Evolutionary conservation across 2,113 vertebrate species (phyloP).

Genomic region (Crotalus helleri): DNA sequence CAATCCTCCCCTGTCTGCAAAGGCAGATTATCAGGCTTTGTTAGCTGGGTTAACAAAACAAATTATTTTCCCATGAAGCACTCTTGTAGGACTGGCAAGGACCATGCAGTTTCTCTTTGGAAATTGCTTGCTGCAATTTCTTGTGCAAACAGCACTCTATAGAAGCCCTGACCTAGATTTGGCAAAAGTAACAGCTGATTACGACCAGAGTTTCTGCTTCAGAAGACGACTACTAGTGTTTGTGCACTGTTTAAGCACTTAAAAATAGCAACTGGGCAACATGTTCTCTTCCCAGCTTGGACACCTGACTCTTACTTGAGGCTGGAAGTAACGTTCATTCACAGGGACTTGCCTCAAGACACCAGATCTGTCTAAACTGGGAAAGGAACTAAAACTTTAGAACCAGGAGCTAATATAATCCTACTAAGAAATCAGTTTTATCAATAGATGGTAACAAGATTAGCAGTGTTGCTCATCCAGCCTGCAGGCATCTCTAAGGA

Average conservation of each 20-base stretch:
- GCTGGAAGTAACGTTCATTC: not conserved
- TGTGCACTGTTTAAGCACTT: not conserved
- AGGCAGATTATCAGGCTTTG: not conserved
- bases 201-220: not conserved
- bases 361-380: not conserved
- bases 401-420: slow-evolving; percentile 13
- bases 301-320: slow-evolving; percentile 41
- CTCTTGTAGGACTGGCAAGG: not conserved
- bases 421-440: slow-evolving; percentile 38
- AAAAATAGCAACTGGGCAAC: slow-evolving; percentile 56
- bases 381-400: slow-evolving; percentile 31
- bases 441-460: slow-evolving; percentile 2
- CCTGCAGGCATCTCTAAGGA: slow-evolving; percentile 35
- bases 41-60: not conserved
- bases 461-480: slow-evolving; percentile 21
- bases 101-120: not conserved
- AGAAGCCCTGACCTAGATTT: not conserved
- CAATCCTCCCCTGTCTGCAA: not conserved
- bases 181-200: not conserved
- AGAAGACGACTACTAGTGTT: rapidly evolving
- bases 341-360: not conserved
- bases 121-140: not conserved
- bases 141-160: not conserved
- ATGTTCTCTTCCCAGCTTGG: slow-evolving; percentile 40
- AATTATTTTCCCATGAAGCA: slow-evolving; percentile 8